phyloP scores from a whole-genome alignment of 2,797 vertebrate genomes.

The Erpetoichthys calabaricus region DNA sequence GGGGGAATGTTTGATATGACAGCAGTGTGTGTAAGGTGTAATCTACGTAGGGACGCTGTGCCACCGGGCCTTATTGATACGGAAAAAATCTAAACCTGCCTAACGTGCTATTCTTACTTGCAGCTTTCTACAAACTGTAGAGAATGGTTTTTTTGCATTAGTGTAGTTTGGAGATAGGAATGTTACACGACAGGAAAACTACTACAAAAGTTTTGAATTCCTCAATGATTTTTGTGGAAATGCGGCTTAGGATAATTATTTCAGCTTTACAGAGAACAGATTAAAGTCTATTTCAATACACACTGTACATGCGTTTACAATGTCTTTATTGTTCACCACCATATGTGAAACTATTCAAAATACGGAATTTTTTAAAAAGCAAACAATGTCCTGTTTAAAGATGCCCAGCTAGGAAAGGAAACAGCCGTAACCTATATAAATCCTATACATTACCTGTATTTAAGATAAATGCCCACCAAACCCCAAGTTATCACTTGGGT shows the following conservation, averaged over 20 bases:
- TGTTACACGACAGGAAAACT: constrained; percentile 53
- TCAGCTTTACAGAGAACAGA: constrained; percentile 90
- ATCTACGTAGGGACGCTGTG: too few relatives aligned
- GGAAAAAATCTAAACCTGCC: too few relatives aligned
- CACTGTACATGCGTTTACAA: constrained; percentile 77
- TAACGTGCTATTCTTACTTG: too few relatives aligned
- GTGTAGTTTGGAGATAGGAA: constrained; percentile 66
- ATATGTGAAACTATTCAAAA: constrained; percentile 75
- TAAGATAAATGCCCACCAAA: too few relatives aligned
- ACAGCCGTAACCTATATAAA: constrained; percentile 73
- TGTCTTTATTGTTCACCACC: constrained; percentile 78
- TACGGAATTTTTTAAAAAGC: constrained; percentile 81
- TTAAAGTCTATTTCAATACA: constrained; percentile 79
- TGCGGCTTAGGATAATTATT: constrained; percentile 93
- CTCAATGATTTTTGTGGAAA: constrained; percentile 90
- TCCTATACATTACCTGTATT: constrained; percentile 40
- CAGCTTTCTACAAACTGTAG: too few relatives aligned
- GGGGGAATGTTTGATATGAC: too few relatives aligned
- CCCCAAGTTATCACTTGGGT: too few relatives aligned
- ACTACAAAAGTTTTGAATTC: constrained; percentile 83
- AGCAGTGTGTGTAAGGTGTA: too few relatives aligned
- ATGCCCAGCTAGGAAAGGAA: constrained; percentile 64
- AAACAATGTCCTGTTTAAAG: constrained; percentile 81
- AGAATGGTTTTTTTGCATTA: constrained; percentile 37
- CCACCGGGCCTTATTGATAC: too few relatives aligned